Evolutionary conservation across 2,888 invertebrate genomes (phyloP).

Genomic region (Tinea semifulvella): DNA sequence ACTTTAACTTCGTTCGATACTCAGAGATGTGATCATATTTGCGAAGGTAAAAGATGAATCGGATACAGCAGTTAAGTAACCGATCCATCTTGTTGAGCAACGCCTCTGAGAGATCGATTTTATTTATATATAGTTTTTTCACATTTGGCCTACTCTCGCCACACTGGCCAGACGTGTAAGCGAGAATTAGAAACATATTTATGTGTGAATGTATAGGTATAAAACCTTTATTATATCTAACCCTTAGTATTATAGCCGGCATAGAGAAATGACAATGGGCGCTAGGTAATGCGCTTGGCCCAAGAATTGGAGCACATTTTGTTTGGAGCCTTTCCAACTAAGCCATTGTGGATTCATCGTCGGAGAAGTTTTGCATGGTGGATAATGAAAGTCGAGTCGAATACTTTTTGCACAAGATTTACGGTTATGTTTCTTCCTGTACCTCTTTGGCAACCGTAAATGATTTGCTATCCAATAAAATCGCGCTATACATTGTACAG

Average conservation of each 20-base stretch:
- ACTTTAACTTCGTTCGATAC: too few species aligned
- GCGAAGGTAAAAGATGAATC: too few species aligned
- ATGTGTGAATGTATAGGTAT: not conserved
- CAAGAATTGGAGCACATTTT: slow-evolving; percentile 14
- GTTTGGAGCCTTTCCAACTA: slow-evolving; percentile 26
- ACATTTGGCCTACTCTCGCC: not conserved
- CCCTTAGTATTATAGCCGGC: not conserved
- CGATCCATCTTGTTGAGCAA: too few species aligned
- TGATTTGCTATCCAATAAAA: slow-evolving; percentile 1
- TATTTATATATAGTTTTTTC: too few species aligned
- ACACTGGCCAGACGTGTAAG: too few species aligned
- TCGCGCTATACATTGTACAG: too few species aligned
- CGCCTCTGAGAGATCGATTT: too few species aligned
- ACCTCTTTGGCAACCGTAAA: slow-evolving; percentile 9
- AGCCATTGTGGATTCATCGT: slow-evolving; percentile 22
- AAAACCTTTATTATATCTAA: not conserved
- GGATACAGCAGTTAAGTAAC: too few species aligned
- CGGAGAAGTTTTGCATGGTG: slow-evolving; percentile 19
- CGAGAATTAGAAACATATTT: too few species aligned
- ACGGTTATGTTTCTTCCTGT: slow-evolving; percentile 3
- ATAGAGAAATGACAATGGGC: slow-evolving; percentile 1
- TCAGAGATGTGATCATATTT: too few species aligned
- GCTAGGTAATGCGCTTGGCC: slow-evolving; percentile 11
- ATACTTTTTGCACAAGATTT: slow-evolving; percentile 8
- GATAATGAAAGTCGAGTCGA: slow-evolving; percentile 25